Evolutionary conservation across 2,888 invertebrate genomes (phyloP), one percentile per base, ranked within the genome.

Genomic region (Leptodirus hochenwartii): DNA sequence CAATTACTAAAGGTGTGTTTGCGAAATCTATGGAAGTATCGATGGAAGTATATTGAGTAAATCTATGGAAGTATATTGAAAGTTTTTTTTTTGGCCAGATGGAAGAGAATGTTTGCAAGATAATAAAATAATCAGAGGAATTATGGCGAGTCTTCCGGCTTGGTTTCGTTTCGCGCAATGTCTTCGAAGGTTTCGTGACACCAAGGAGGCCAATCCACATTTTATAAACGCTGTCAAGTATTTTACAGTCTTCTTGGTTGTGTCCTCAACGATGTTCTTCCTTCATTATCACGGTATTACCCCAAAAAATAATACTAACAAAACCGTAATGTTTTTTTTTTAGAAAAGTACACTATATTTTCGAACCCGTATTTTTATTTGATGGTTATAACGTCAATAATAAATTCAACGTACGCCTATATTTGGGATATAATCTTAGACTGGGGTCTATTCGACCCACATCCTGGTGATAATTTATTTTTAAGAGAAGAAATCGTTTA

Each of bases 401-500:
- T 90, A 3, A 90, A 87, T 30, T 93, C 96, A 0, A 69, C 82
- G 34, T 98, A 98, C 56, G 87, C 95, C 0, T 90, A 91, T 54
- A 79, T 84, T 2, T 98, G 98, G 96, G 96, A 98, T 55, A 79
- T 96, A 17, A 88, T 85, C 59, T 88, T 98, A 84, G 98, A 98
- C 63, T 98, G 98, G 98, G 95, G 95, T 1, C 62, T 96, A 32
- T 75, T 96, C 47, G 93, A 93, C 49, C 71, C 74, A 32, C 81
- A 81, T 41, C 80, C 90, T 2, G 85, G 84, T 0, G 90, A 91
- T 59, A 87, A 93, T 62, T 73, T 67, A 50, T 80, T 91, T 51
- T 62, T 95, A 2, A 62, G 95, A 23, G 93, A 95, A 50, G 93
- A 95, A 64, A 80, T 91, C 34, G 93, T 95, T 6, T 95, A 95